Conservation (phyloP, 2,888 invertebrate species). For the Caenorhabditis imperialis region DNA sequence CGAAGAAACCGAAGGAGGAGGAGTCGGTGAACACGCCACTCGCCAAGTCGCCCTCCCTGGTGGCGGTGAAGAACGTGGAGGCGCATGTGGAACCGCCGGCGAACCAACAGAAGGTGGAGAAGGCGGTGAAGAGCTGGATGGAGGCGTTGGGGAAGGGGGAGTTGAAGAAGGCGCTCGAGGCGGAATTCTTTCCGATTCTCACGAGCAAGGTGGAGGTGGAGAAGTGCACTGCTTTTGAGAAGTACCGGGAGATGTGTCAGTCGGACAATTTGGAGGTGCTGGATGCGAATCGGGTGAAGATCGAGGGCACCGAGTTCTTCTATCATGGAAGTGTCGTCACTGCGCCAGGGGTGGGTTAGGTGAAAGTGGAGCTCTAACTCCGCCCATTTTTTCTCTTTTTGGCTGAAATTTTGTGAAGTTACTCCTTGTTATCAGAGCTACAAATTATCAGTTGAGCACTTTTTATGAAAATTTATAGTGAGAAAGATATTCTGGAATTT, state of each 20-base stretch:
- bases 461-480: no score
- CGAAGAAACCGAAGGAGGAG: constrained; percentile 2
- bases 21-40: neutral
- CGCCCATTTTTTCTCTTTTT: no score
- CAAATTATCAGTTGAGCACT: no score
- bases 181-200: constrained; percentile 5
- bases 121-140: constrained; percentile 20
- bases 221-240: constrained; percentile 23
- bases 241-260: constrained; percentile 18
- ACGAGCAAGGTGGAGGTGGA: constrained; percentile 7
- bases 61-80: neutral
- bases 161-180: constrained; percentile 2
- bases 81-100: constrained; percentile 14
- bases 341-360: constrained; percentile 2
- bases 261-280: constrained; percentile 22
- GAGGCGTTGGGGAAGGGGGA: constrained; percentile 28
- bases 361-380: no score
- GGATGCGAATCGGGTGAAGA: constrained; percentile 33
- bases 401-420: no score
- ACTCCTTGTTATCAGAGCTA: no score
- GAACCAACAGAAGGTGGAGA: constrained; percentile 7
- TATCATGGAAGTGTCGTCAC: constrained; percentile 26
- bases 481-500: no score
- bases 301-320: constrained; percentile 20
- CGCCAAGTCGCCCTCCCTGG: neutral